phyloP scores from a whole-genome alignment of 1,140 invertebrate genomes.

The Reticulitermes speratus region DNA sequence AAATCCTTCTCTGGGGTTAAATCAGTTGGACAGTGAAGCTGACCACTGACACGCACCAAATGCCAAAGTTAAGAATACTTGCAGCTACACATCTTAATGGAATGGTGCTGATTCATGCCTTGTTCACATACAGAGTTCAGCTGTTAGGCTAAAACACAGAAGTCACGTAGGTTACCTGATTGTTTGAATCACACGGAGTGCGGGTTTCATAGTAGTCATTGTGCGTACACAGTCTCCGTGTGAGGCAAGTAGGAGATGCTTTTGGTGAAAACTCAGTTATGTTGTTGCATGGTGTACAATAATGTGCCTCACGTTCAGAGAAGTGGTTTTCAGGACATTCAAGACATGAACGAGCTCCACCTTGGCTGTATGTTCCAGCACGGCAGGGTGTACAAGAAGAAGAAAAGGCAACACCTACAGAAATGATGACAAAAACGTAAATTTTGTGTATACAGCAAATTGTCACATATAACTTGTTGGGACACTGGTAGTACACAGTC shows the following conservation, averaged over 20 bases:
- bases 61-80: too few relatives aligned
- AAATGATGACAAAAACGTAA: background rate
- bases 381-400: conserved; percentile 59
- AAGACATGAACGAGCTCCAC: conserved; percentile 50
- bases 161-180: conserved; percentile 36
- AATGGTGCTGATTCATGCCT: too few relatives aligned
- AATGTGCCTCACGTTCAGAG: conserved; percentile 47
- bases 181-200: conserved; percentile 52
- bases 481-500: too few relatives aligned
- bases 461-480: too few relatives aligned
- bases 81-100: too few relatives aligned
- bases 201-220: conserved; percentile 57
- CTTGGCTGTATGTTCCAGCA: conserved; percentile 54
- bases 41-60: too few relatives aligned
- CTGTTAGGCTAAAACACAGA: too few relatives aligned
- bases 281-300: conserved; percentile 52
- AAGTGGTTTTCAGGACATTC: conserved; percentile 53
- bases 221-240: conserved; percentile 52
- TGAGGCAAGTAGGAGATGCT: conserved; percentile 51
- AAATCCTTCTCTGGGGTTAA: too few relatives aligned
- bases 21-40: too few relatives aligned
- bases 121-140: too few relatives aligned
- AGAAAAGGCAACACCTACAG: conserved; percentile 59
- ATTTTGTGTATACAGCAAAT: too few relatives aligned
- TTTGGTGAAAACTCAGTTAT: conserved; percentile 44